Conservation (phyloP, 2,113 vertebrate genomes). For the Amphiprion percula region DNA sequence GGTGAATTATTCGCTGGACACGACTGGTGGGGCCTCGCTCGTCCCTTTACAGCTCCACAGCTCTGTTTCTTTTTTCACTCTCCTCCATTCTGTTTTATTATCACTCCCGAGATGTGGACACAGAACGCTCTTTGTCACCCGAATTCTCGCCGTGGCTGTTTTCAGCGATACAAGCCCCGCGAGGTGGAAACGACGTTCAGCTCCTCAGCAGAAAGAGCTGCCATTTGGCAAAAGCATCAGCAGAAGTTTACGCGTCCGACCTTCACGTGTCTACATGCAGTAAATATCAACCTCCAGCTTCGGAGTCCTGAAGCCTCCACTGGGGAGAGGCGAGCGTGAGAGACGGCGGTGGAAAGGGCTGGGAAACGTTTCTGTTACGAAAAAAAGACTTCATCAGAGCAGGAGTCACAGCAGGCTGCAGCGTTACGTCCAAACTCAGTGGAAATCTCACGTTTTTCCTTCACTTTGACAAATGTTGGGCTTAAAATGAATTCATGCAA, state of each 20-base stretch:
- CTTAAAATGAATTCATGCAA: too few species aligned
- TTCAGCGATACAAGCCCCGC: slow-evolving; percentile 49
- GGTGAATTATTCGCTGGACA: slow-evolving; percentile 84
- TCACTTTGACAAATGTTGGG: too few species aligned
- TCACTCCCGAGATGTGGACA: slow-evolving; percentile 69
- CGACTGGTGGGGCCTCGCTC: slow-evolving; percentile 72
- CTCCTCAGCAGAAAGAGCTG: slow-evolving; percentile 33
- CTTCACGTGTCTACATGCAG: slow-evolving; percentile 84
- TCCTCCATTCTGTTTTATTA: slow-evolving; percentile 69
- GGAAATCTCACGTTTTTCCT: slow-evolving; percentile 47
- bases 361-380: slow-evolving; percentile 15
- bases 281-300: slow-evolving; percentile 81
- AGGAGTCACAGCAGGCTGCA: slow-evolving; percentile 34
- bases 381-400: slow-evolving; percentile 4
- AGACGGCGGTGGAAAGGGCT: slow-evolving; percentile 30
- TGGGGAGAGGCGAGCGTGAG: slow-evolving; percentile 44
- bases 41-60: slow-evolving; percentile 79
- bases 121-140: slow-evolving; percentile 66
- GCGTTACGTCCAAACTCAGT: not conserved
- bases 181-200: slow-evolving; percentile 63
- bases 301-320: slow-evolving; percentile 29
- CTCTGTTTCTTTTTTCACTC: not conserved
- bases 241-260: slow-evolving; percentile 79
- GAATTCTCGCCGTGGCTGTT: slow-evolving; percentile 57
- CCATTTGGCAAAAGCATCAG: slow-evolving; percentile 86